Percentiles rank a stretch among this genome's conserved stretches.
Evolutionary conservation across 2,797 vertebrate species (phyloP).

Genomic region (Phyllotis vaccarum): DNA sequence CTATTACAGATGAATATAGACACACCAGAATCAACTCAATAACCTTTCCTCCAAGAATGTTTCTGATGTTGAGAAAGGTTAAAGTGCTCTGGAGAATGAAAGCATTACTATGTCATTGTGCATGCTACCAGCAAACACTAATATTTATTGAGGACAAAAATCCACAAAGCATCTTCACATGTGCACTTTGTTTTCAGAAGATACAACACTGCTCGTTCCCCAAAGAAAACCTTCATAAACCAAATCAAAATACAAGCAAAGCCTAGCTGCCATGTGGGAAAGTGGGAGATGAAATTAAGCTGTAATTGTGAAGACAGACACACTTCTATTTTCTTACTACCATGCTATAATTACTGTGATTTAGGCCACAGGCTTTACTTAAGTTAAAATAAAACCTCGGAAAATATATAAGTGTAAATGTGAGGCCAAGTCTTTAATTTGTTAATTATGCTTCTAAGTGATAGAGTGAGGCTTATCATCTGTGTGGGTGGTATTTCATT

Average conservation of each 20-base stretch:
- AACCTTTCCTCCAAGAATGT: constrained; percentile 37
- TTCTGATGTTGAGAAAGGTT: constrained; percentile 18
- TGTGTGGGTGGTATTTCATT: constrained; percentile 72
- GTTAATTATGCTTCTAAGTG: constrained; percentile 68
- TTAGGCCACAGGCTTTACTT: constrained; percentile 68
- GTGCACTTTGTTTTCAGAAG: constrained; percentile 51
- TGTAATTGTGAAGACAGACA: constrained; percentile 48
- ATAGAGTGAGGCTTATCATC: constrained; percentile 68
- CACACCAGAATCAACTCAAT: constrained; percentile 28
- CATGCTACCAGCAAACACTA: not conserved
- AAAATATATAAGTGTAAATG: constrained; percentile 61
- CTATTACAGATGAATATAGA: constrained; percentile 26
- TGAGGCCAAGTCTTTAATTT: constrained; percentile 73
- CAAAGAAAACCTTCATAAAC: constrained; percentile 49
- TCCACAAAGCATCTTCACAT: not conserved
- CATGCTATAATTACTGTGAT: constrained; percentile 48
- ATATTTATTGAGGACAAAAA: not conserved
- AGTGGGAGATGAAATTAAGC: constrained; percentile 68
- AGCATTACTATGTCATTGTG: not conserved
- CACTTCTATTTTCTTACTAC: constrained; percentile 44
- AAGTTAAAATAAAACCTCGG: constrained; percentile 70
- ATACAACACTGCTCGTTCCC: not conserved
- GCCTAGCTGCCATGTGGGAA: constrained; percentile 50
- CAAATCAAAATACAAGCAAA: constrained; percentile 55
- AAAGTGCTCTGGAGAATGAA: constrained; percentile 17